Percentiles rank a stretch among this genome's conserved stretches.
These are phyloP conservation scores for Emydocephalus ijimae DNA, from an alignment of 2,113 vertebrate species.

Conservation along the genomic window DNA sequence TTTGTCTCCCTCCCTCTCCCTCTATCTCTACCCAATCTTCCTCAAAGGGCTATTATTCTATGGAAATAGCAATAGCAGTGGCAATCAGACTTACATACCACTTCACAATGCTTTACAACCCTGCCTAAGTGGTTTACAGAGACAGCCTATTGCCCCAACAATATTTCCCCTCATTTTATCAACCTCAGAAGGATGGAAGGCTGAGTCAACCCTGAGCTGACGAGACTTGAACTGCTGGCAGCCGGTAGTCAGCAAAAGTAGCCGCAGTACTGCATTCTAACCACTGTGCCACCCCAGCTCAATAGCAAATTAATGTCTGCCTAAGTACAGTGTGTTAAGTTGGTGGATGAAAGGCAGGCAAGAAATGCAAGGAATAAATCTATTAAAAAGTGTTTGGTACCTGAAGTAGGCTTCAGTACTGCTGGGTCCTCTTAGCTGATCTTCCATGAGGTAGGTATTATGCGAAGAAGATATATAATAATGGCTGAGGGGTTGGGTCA, in stretches of 20 bases:
- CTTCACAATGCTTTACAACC: no score
- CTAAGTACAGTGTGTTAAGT: not conserved
- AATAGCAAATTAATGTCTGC: no score
- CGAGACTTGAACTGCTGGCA: no score
- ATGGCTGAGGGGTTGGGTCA: constrained; percentile 89
- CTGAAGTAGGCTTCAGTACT: constrained; percentile 95
- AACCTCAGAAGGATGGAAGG: no score
- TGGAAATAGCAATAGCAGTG: not conserved
- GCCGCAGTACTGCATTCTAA: no score
- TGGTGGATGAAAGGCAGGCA: not conserved
- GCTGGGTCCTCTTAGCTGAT: constrained; percentile 92
- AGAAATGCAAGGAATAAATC: not conserved
- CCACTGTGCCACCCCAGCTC: no score
- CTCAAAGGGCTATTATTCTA: not conserved
- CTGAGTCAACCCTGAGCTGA: no score
- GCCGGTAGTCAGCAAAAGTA: no score
- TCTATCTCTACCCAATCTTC: not conserved
- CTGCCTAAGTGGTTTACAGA: no score
- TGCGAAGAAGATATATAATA: constrained; percentile 96
- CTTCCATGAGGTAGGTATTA: constrained; percentile 94
- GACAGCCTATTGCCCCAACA: no score
- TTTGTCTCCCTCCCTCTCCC: not conserved
- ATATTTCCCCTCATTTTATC: no score
- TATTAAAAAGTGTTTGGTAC: constrained; percentile 55
- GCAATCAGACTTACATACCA: no score